phyloP scores from a whole-genome alignment of 2,797 vertebrate species.

The Varecia variegata region DNA sequence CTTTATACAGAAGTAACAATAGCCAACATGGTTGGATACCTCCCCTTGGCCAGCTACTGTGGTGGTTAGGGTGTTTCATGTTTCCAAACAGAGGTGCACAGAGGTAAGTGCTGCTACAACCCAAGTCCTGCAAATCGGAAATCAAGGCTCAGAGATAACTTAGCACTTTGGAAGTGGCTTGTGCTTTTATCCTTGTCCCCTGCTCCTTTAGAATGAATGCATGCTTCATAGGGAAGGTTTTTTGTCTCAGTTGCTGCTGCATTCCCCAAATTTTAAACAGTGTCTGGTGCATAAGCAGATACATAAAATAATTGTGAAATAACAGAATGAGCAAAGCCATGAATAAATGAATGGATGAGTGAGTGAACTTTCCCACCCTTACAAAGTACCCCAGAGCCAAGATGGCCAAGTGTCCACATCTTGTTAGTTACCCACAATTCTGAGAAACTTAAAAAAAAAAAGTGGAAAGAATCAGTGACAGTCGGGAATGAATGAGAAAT shows the following conservation, averaged over 20 bases:
- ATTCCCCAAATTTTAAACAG: background rate
- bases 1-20: background rate
- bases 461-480: background rate
- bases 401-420: background rate
- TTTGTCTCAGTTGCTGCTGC: background rate
- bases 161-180: background rate
- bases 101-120: fast-evolving
- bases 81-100: fast-evolving
- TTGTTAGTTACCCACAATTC: background rate
- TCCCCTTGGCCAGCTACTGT: background rate
- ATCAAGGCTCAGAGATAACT: background rate
- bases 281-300: background rate
- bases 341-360: background rate
- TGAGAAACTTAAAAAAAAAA: background rate
- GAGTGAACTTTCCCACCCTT: too few species aligned
- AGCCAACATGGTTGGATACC: too few species aligned
- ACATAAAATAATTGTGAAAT: background rate
- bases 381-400: background rate
- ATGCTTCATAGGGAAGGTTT: background rate
- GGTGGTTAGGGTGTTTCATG: fast-evolving
- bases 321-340: background rate
- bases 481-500: background rate
- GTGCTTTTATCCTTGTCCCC: background rate
- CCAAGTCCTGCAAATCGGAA: background rate
- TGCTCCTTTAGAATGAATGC: background rate